Conservation (phyloP, 2,888 invertebrate genomes). For the Caenorhabditis imperialis region DNA sequence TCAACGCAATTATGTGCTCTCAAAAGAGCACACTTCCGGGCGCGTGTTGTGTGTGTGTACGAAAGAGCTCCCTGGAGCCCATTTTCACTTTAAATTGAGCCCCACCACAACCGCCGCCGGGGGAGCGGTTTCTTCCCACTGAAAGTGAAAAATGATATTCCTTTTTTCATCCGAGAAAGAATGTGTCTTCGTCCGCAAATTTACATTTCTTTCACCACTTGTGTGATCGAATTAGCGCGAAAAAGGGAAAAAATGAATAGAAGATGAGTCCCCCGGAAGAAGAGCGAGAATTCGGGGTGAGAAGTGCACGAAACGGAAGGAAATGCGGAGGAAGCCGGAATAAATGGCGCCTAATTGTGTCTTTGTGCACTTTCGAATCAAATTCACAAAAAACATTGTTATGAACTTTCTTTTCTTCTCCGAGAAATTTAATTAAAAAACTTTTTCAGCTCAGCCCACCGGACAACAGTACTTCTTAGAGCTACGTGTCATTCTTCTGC, state of each 20-base stretch:
- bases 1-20: background rate
- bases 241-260: constrained; percentile 3
- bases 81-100: constrained; percentile 13
- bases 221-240: constrained; percentile 41
- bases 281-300: background rate
- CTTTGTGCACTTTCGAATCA: background rate
- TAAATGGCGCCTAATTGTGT: constrained; percentile 10
- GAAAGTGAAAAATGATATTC: background rate
- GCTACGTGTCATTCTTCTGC: constrained; percentile 5
- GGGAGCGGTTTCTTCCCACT: no score
- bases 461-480: constrained; percentile 2
- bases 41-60: constrained; percentile 2
- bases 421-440: background rate
- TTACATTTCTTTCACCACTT: constrained; percentile 18
- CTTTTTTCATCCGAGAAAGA: background rate
- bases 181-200: no score
- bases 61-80: constrained; percentile 2
- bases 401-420: background rate
- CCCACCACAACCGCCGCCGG: constrained; percentile 5
- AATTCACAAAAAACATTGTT: background rate
- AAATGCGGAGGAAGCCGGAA: background rate
- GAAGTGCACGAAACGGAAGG: constrained; percentile 2
- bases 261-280: background rate
- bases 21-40: constrained; percentile 19
- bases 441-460: constrained; percentile 48